These are phyloP conservation scores for Hipposideros armiger DNA, from an alignment of 2,113 vertebrate species.

Conservation along the genomic window DNA sequence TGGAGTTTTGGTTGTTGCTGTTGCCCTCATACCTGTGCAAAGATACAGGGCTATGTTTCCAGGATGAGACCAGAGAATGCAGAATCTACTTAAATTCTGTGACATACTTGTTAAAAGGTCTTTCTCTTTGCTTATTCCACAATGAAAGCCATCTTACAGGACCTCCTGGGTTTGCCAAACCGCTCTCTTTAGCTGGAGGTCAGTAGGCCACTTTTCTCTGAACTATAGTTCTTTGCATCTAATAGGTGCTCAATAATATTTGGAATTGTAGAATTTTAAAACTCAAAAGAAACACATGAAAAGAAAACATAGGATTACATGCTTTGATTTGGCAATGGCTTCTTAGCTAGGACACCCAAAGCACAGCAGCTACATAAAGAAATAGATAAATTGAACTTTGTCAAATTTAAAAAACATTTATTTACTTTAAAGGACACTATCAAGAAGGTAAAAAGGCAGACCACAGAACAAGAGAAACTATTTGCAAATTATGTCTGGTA, in stretches of 20 bases:
- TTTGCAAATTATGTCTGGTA: neutral
- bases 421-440: neutral
- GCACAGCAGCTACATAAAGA: neutral
- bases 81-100: slow-evolving; percentile 38
- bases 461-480: neutral
- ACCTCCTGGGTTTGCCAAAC: neutral
- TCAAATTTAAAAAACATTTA: slow-evolving; percentile 16
- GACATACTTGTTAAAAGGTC: neutral
- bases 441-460: neutral
- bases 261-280: neutral
- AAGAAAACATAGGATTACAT: neutral
- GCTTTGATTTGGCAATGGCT: neutral
- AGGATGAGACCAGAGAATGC: neutral
- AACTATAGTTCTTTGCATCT: slow-evolving; percentile 1
- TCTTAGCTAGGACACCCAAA: slow-evolving; percentile 2
- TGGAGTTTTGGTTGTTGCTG: neutral
- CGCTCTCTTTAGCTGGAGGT: neutral
- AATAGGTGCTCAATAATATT: neutral
- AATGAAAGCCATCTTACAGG: neutral
- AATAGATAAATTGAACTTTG: neutral
- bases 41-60: neutral
- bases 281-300: neutral
- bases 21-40: neutral
- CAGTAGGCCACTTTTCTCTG: neutral
- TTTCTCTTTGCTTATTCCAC: neutral